Evolutionary conservation across 2,113 vertebrate genomes (phyloP), one percentile per base, ranked within the genome.

Genomic region (Phocoena phocoena): DNA sequence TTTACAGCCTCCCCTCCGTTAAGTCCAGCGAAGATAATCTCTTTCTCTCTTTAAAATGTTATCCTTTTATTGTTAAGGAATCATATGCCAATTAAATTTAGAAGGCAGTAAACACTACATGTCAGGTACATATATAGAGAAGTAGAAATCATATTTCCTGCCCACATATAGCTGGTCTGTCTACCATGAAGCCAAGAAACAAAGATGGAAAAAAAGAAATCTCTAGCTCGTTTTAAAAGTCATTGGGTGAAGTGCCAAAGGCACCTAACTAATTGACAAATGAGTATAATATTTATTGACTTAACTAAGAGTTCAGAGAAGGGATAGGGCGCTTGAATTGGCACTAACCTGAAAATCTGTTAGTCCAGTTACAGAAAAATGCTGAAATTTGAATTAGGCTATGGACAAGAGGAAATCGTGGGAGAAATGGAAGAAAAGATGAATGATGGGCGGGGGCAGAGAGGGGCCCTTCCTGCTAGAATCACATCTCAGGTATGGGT

Each of bases 81-180:
- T 93, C 81, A 28, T 38, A 95, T 21, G 25, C 80, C 90, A 68
- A 87, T 95, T 95, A 89, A 88, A 92, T 95, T 63, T 92, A 90
- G 58, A 67, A 93, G 73, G 9, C 21, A 67, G 63, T 76, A 93
- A 95, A 88, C 76, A 41, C 83, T 67, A 33, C 90, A 33, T 18
- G 92, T 31, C 92, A 38, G 26, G 44, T 26, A 21, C 67, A 15
- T 21, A 82, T 2, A 67, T 1, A 87, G 26, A 94, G 33, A 70
- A 47, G 44, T 1, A 76, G 44, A 89, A 86, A 80, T 70, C 84
- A 8, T 4, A 2, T 76, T 47, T n/a, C 73, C 71, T 58, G 82
- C 63, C 82, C 73, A 65, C 68, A 38, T n/a, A 60, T 3, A 87
- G 68, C 74, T 74, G 76, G 63, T 70, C 94, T 89, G 92, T 88